Evolutionary conservation across 2,797 vertebrate genomes (phyloP), one percentile per base, ranked within the genome.

Genomic region (Phalloptychus januarius): DNA sequence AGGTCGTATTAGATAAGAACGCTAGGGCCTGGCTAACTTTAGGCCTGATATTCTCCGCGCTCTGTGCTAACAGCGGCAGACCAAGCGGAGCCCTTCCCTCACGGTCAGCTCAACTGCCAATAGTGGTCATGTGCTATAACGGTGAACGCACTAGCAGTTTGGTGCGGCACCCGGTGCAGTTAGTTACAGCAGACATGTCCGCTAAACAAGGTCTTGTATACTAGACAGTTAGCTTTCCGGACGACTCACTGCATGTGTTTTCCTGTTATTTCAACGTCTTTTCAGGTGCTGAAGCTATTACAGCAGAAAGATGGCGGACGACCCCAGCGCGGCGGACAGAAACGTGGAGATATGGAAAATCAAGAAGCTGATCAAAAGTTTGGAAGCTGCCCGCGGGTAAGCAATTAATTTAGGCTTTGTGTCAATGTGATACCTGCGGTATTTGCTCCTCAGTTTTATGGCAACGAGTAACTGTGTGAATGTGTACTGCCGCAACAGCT

Each of bases 261-360:
- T 76, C 2, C 20, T 48, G 12, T 52, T 84, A 75, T 84, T 78
- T 71, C 63, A 78, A 36, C 76, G 73, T 84, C 52, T 90, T 87
- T 92, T 87, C 82, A 96, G 95, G 95, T 94, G 95, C 93, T 92
- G 94, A 95, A 94, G 93, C 93, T 93, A 94, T 89, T 93, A 91
- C 92, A 94, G 93, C 93, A 91, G 94, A 93, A 99, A 98, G 97
- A 99, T 99, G 98, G 98, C 97, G 97, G 98, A 99, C 96, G 98
- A 99, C 95, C 98, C 98, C 94, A 98, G 96, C 94, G 97, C 97
- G 95, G 97, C 98, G 93, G 98, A 99, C 93, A 97, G 98, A 96
- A 99, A 99, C 96, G 97, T 99, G 97, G 98, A 99, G 94, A 99
- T 99, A 93, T 99, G 98, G 98, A 99, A 99, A 96, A 99, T 99